phyloP scores from a whole-genome alignment of 2,888 invertebrate genomes.

The Maniola hyperantus region DNA sequence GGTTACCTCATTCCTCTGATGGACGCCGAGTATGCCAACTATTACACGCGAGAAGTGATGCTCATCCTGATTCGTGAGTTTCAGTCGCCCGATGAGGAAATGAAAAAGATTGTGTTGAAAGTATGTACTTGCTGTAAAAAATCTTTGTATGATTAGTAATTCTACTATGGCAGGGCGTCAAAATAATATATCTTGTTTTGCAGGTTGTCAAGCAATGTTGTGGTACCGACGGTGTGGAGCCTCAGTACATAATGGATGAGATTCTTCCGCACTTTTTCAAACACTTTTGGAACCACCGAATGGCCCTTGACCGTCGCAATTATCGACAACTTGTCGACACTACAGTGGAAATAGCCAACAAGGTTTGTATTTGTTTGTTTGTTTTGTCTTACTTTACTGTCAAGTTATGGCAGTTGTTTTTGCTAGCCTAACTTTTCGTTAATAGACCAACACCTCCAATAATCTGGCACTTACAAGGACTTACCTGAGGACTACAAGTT shows the following conservation, averaged over 20 bases:
- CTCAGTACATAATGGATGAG: slow-evolving; percentile 99
- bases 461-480: too few relatives aligned
- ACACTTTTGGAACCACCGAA: slow-evolving; percentile 99
- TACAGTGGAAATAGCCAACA: slow-evolving; percentile 99
- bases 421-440: too few relatives aligned
- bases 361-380: slow-evolving; percentile 79
- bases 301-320: slow-evolving; percentile 99
- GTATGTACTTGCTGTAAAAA: slow-evolving; percentile 72
- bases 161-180: too few relatives aligned
- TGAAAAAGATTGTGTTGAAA: slow-evolving; percentile 99
- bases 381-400: too few relatives aligned
- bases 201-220: slow-evolving; percentile 99
- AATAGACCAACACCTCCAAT: too few relatives aligned
- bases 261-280: slow-evolving; percentile 99
- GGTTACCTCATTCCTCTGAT: slow-evolving; percentile 99
- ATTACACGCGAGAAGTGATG: slow-evolving; percentile 99
- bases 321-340: slow-evolving; percentile 99
- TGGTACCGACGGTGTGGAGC: slow-evolving; percentile 99
- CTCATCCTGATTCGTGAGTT: slow-evolving; percentile 98
- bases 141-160: too few relatives aligned
- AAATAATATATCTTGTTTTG: background rate
- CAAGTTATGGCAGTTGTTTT: too few relatives aligned
- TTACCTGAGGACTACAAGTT: too few relatives aligned
- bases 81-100: slow-evolving; percentile 99
- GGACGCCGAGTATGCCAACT: slow-evolving; percentile 99